Evolutionary conservation across 2,888 invertebrate genomes (phyloP).

Genomic region (Eristalis arbustorum): DNA sequence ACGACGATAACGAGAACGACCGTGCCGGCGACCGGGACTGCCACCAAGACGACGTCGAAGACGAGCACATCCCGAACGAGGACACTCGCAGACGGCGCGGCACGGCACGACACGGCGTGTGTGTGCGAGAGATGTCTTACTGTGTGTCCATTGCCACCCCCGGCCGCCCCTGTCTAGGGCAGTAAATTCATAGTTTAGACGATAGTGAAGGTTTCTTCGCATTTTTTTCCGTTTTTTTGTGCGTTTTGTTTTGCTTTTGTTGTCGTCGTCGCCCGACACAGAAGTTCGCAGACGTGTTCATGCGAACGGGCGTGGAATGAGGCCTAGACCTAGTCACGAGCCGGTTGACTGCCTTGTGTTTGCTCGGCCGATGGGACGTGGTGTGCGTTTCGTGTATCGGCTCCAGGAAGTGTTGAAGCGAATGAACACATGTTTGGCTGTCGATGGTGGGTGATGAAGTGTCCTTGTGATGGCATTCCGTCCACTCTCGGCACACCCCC

Average conservation of each 20-base stretch:
- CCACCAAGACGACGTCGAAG: not conserved
- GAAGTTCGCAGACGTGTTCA: conserved; percentile 62
- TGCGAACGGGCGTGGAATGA: conserved; percentile 11
- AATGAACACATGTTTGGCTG: conserved; percentile 53
- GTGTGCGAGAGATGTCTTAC: too few relatives aligned
- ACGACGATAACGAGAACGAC: not conserved
- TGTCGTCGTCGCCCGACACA: conserved; percentile 23
- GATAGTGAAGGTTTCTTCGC: conserved; percentile 60
- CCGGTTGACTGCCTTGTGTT: not conserved
- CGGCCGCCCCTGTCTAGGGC: conserved; percentile 27
- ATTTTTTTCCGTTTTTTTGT: too few relatives aligned
- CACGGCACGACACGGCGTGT: too few relatives aligned
- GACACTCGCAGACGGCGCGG: too few relatives aligned
- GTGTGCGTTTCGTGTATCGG: not conserved
- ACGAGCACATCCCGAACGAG: too few relatives aligned
- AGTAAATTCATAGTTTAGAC: conserved; percentile 58
- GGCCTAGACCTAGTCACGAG: not conserved
- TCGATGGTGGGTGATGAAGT: not conserved
- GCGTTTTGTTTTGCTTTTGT: not conserved
- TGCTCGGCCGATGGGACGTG: not conserved
- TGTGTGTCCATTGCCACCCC: too few relatives aligned
- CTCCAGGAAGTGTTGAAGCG: conserved; percentile 58
- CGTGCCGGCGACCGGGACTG: not conserved
- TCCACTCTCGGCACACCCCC: too few relatives aligned
- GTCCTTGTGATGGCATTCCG: too few relatives aligned